Evolutionary conservation across 1,140 invertebrate species (phyloP).

Genomic region (Drosophila pachea): DNA sequence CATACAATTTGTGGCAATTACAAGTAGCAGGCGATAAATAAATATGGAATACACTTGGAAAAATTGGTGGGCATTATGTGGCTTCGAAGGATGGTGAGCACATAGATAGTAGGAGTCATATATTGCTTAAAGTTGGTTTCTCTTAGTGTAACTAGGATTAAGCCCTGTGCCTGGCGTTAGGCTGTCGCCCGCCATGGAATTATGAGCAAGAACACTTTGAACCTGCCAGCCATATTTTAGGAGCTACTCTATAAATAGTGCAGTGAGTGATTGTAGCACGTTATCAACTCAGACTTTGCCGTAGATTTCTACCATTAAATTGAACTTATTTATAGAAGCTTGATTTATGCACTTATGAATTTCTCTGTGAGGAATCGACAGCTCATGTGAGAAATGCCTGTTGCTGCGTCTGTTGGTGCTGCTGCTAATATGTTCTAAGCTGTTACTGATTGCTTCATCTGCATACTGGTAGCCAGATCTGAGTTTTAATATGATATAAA

Average conservation of each 20-base stretch:
- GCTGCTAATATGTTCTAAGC: conserved; percentile 35
- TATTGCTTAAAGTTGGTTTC: not conserved
- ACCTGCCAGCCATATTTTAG: conserved; percentile 43
- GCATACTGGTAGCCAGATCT: conserved; percentile 61
- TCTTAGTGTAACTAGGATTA: conserved; percentile 26
- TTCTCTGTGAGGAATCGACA: too few species aligned
- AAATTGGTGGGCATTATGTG: not conserved
- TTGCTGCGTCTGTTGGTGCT: conserved; percentile 32
- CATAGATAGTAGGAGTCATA: too few species aligned
- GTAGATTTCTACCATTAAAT: conserved; percentile 52
- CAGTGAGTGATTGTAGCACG: conserved; percentile 63
- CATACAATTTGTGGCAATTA: conserved; percentile 76
- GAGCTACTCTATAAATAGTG: conserved; percentile 61
- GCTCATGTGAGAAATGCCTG: too few species aligned
- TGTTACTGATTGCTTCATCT: conserved; percentile 48
- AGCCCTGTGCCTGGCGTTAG: conserved; percentile 50
- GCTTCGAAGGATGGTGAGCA: too few species aligned
- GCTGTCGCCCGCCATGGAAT: conserved; percentile 21
- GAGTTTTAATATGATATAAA: conserved; percentile 50
- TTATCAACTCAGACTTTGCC: conserved; percentile 56
- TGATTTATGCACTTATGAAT: conserved; percentile 58
- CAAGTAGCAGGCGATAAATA: conserved; percentile 74
- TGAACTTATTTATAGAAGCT: conserved; percentile 67
- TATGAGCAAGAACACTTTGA: conserved; percentile 54
- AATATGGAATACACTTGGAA: conserved; percentile 28